These are phyloP conservation scores for Neogobius melanostomus DNA, from an alignment of 2,113 vertebrate genomes.

Conservation along the genomic window DNA sequence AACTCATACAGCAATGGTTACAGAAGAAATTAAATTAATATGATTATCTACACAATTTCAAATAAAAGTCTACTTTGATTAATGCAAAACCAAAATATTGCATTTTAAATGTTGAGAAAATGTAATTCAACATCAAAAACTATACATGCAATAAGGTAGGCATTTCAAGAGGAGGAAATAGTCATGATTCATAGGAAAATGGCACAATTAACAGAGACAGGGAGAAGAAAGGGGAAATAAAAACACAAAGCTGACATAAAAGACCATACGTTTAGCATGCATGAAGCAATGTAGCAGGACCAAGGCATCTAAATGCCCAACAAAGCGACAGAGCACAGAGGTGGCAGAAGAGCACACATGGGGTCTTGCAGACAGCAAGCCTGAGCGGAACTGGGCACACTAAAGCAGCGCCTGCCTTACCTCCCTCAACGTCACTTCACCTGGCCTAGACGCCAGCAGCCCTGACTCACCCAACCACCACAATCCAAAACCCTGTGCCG, in stretches of 20 bases:
- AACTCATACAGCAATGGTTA: constrained; percentile 76
- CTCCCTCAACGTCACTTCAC: constrained; percentile 71
- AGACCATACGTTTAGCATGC: constrained; percentile 75
- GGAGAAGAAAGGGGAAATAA: constrained; percentile 51
- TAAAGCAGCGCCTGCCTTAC: constrained; percentile 77
- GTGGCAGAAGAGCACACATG: constrained; percentile 74
- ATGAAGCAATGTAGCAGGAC: constrained; percentile 73
- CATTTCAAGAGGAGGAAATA: constrained; percentile 43
- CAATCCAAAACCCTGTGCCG: constrained; percentile 63
- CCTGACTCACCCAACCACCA: constrained; percentile 72
- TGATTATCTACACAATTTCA: constrained; percentile 75
- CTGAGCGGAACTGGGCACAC: constrained; percentile 75
- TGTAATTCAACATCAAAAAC: constrained; percentile 65
- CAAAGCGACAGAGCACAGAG: constrained; percentile 74
- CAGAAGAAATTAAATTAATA: constrained; percentile 74
- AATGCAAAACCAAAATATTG: constrained; percentile 75
- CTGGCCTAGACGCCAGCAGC: constrained; percentile 69
- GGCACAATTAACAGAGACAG: constrained; percentile 49
- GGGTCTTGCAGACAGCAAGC: constrained; percentile 74
- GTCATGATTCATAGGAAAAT: constrained; percentile 54
- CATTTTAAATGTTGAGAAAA: constrained; percentile 71
- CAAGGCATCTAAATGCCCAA: constrained; percentile 68
- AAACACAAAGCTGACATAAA: constrained; percentile 65
- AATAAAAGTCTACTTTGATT: constrained; percentile 76
- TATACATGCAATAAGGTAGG: constrained; percentile 64